Conservation (phyloP, 2,888 invertebrate species). For the Plemyria rubiginata region DNA sequence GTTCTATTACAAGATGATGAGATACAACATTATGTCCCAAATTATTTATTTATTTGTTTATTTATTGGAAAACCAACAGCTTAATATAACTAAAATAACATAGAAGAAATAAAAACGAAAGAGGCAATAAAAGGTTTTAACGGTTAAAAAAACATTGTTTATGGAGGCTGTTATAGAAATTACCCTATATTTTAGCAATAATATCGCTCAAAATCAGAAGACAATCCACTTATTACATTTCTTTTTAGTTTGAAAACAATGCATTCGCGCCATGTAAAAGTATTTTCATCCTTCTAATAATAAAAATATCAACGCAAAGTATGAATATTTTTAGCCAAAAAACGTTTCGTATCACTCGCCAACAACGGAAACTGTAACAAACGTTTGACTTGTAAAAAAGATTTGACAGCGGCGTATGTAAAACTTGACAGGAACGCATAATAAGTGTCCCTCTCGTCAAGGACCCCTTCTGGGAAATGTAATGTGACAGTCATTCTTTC, state of each 20-base stretch:
- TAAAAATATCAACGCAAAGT: slow-evolving; percentile 7
- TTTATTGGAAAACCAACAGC: too few species aligned
- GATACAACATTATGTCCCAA: too few species aligned
- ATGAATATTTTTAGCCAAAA: slow-evolving; percentile 32
- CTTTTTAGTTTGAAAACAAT: neutral
- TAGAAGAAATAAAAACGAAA: too few species aligned
- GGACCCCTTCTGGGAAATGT: slow-evolving; percentile 38
- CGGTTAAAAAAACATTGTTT: too few species aligned
- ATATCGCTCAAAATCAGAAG: neutral
- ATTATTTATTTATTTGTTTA: too few species aligned
- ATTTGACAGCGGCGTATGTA: slow-evolving; percentile 41
- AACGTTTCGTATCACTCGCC: slow-evolving; percentile 28
- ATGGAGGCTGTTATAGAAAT: too few species aligned
- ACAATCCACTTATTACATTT: neutral
- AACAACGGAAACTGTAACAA: slow-evolving; percentile 31
- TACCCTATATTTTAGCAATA: too few species aligned
- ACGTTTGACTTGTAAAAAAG: slow-evolving; percentile 34
- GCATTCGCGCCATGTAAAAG: slow-evolving; percentile 1
- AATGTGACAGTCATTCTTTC: slow-evolving; percentile 37
- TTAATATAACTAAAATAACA: too few species aligned
- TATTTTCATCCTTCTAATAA: slow-evolving; percentile 19
- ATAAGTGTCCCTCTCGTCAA: slow-evolving; percentile 47
- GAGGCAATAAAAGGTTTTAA: too few species aligned
- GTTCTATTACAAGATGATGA: too few species aligned
- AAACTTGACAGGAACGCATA: slow-evolving; percentile 44